Evolutionary conservation across 2,113 vertebrate species (phyloP), one percentile per base, ranked within the genome.

Genomic region (Tragelaphus imberbis): DNA sequence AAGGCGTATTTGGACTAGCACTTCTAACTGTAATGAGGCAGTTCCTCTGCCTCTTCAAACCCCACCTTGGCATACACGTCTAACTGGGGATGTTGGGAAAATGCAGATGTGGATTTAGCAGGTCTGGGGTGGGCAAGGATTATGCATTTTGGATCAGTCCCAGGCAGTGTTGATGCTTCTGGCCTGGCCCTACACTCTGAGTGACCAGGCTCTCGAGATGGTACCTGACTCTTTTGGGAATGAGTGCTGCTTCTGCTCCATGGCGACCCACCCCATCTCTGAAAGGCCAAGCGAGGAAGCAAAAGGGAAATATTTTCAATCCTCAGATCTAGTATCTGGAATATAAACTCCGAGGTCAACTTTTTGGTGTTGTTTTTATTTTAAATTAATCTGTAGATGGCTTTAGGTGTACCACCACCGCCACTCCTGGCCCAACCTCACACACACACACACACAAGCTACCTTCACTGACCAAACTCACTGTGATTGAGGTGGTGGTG

Each of bases 161-260:
- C 44, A 53, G 19, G 61, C 27, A 16, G 15, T 0, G 4, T 25
- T 1, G 2, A 6, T 0, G 8, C 59, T 58, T 90, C 8, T 0
- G 12, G 16, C 12, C 61, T 12, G 63, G 59, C 13, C 8, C 5
- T n/a, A 9, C 5, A 3, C 10, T 40, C 7, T 47, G n/a, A 79
- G 19, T 2, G 2, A 44, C 56, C 49, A 10, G 49, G 79, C 79
- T 84, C 65, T 68, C 3, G 25, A 33, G 33, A 40, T 85, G 23
- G 49, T 28, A 44, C 33, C 25, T 1, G 33, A 13, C 65, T 49
- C 49, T 63, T 88, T 6, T 0, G 12, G 56, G 15, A 58, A 58
- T 1, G 33, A 58, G 36, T 16, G 49, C 49, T 79, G 6, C 9
- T 12, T n/a, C 5, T 8, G 21, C 44, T 79, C 28, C 33, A 51